A percentile compares a stretch with the other conserved stretches of the same genome.
Conservation (phyloP, 1,140 invertebrate genomes). For the Platyscapa corneri region DNA sequence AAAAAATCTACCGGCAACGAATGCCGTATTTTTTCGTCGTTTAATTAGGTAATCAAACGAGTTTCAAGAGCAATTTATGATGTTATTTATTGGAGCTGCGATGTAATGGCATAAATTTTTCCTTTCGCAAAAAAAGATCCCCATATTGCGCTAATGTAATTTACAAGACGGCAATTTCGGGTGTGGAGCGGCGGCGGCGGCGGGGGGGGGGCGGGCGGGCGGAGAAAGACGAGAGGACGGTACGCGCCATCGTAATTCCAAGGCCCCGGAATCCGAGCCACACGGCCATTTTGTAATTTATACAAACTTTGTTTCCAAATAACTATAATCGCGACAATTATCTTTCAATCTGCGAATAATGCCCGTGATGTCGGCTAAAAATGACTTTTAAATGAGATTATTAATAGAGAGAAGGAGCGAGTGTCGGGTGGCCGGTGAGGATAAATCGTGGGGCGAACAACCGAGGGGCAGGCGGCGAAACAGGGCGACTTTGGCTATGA, state of each 20-base stretch:
- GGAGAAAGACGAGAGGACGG: not conserved
- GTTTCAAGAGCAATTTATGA: conserved; percentile 48
- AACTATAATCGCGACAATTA: conserved; percentile 41
- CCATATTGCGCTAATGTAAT: conserved; percentile 38
- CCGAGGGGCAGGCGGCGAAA: too few species aligned
- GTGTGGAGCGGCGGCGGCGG: too few species aligned
- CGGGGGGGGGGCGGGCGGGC: too few species aligned
- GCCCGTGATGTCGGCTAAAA: not conserved
- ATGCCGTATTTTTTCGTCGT: conserved; percentile 53
- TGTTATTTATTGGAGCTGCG: conserved; percentile 43
- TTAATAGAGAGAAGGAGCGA: conserved; percentile 31
- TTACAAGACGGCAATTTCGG: conserved; percentile 38
- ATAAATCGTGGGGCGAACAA: too few species aligned
- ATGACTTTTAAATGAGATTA: conserved; percentile 26
- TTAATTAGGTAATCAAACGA: conserved; percentile 57
- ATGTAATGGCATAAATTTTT: conserved; percentile 38
- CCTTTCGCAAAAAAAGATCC: not conserved
- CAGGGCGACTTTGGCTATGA: not conserved
- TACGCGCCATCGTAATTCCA: not conserved
- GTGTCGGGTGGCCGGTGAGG: not conserved
- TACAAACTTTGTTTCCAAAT: conserved; percentile 29
- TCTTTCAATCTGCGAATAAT: conserved; percentile 28
- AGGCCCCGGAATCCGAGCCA: not conserved
- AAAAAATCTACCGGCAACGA: conserved; percentile 25
- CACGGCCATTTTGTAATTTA: conserved; percentile 2